Percentiles rank a stretch among this genome's conserved stretches.
phyloP scores from a whole-genome alignment of 2,797 vertebrate species.

The Onychomys arenicola region DNA sequence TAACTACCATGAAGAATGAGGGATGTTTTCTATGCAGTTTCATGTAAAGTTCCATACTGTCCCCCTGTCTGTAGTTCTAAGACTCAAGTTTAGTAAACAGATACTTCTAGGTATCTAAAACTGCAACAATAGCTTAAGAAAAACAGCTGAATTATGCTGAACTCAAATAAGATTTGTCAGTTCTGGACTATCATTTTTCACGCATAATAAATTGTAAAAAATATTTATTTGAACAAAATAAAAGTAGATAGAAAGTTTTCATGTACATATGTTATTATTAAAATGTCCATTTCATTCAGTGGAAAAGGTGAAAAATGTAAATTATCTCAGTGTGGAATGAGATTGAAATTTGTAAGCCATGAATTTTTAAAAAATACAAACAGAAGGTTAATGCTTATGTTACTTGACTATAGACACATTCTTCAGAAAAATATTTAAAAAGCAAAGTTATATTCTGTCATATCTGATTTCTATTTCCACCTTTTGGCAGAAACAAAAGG shows the following conservation, averaged over 20 bases:
- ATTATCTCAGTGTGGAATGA: conserved; percentile 80
- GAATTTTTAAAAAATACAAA: conserved; percentile 85
- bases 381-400: conserved; percentile 80
- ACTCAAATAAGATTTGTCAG: background rate
- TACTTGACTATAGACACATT: conserved; percentile 79
- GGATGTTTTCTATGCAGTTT: background rate
- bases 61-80: background rate
- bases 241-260: background rate
- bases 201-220: background rate
- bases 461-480: conserved; percentile 81
- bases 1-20: background rate
- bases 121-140: background rate
- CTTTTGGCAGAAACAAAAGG: conserved; percentile 84
- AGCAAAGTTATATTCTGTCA: conserved; percentile 82
- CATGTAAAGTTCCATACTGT: background rate
- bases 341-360: conserved; percentile 78
- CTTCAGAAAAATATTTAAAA: conserved; percentile 85
- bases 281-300: background rate
- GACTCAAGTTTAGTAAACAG: background rate
- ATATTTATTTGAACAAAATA: background rate
- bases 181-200: background rate
- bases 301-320: conserved; percentile 76
- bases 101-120: background rate
- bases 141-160: background rate
- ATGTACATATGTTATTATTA: background rate